Percentiles rank a stretch among this genome's conserved stretches.
Conservation (phyloP, 30 jellyfish, hydroid and myxozoan genomes). For the Mastigias papua region DNA sequence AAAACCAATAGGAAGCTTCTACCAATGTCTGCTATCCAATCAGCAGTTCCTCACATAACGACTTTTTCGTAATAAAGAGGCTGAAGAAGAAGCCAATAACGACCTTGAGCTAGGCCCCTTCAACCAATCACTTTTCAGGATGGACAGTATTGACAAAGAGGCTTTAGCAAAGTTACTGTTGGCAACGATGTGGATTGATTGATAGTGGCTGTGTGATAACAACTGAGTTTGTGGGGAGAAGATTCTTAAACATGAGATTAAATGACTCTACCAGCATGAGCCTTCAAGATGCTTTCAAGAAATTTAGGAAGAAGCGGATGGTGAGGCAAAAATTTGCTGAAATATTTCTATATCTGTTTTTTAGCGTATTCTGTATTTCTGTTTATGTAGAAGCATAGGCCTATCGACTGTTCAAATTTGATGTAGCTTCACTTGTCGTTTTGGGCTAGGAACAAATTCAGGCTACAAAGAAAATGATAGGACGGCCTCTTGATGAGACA, state of each 20-base stretch:
- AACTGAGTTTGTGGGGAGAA: neutral
- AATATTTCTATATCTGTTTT: too few species aligned
- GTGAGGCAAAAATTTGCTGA: too few species aligned
- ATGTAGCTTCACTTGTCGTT: neutral
- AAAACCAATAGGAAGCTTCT: conserved; percentile 31
- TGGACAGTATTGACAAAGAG: conserved; percentile 7
- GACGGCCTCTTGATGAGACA: conserved; percentile 10
- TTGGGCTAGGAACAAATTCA: conserved; percentile 56
- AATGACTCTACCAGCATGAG: neutral
- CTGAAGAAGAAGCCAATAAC: conserved; percentile 12
- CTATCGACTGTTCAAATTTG: too few species aligned
- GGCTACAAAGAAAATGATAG: conserved; percentile 20
- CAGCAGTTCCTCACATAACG: neutral
- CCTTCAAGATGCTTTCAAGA: conserved; percentile 78
- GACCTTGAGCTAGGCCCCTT: neutral
- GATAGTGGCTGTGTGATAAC: neutral
- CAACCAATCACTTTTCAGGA: conserved; percentile 24
- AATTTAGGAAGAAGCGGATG: conserved; percentile 67
- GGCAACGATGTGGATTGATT: neutral
- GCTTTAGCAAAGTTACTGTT: conserved; percentile 3
- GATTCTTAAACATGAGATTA: neutral
- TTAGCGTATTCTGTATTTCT: too few species aligned
- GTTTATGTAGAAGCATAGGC: too few species aligned
- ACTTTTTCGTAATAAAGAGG: neutral
- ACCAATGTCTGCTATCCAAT: conserved; percentile 31